A percentile compares a stretch with the other conserved stretches of the same genome.
Evolutionary conservation across 1,140 invertebrate genomes (phyloP).

Genomic region (Calycopis cecrops): DNA sequence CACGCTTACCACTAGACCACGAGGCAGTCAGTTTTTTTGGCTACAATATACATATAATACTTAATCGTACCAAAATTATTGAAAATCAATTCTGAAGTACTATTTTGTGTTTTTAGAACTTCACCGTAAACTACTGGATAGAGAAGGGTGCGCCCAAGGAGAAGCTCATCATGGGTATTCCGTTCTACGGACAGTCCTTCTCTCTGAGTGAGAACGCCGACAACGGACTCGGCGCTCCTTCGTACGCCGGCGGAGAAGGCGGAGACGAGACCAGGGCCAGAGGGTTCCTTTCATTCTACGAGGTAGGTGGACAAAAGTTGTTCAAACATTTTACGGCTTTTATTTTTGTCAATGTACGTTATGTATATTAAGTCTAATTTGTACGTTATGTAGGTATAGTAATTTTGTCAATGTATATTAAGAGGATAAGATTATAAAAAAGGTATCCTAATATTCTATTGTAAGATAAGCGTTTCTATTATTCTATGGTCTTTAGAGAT

Average conservation of each 20-base stretch:
- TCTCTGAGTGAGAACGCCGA: slow-evolving; percentile 80
- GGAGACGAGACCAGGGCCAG: slow-evolving; percentile 86
- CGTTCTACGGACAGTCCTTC: slow-evolving; percentile 90
- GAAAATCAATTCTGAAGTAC: no score
- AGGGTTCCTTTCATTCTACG: slow-evolving; percentile 91
- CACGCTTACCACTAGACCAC: no score
- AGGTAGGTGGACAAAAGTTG: slow-evolving; percentile 72
- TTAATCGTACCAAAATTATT: not conserved
- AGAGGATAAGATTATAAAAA: no score
- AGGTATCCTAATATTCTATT: no score
- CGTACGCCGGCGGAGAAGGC: slow-evolving; percentile 84
- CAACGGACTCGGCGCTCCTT: slow-evolving; percentile 80
- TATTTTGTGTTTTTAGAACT: slow-evolving; percentile 78
- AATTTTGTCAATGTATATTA: no score
- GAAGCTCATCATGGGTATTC: slow-evolving; percentile 89
- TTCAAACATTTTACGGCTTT: no score
- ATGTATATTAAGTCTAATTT: no score
- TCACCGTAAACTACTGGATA: slow-evolving; percentile 88
- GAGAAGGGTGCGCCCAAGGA: slow-evolving; percentile 82
- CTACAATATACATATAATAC: not conserved
- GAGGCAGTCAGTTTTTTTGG: no score
- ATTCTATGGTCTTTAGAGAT: no score
- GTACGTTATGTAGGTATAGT: no score
- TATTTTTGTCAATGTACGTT: no score
- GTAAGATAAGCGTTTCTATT: no score